Base-by-base conservation (phyloP, 2,888 invertebrate species). In the Teleiodes luculella region DNA sequence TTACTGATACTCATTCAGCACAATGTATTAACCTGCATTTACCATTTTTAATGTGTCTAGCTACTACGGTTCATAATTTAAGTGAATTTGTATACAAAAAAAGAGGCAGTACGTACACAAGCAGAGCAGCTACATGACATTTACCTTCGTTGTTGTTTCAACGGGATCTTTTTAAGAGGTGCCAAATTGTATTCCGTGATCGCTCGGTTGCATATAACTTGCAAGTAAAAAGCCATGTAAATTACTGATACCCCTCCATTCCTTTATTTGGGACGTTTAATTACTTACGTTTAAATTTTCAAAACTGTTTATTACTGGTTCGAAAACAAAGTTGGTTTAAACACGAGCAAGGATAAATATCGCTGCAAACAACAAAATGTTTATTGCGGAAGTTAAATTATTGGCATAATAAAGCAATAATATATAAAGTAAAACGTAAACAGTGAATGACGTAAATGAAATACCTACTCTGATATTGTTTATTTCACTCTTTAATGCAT, bases 171-270 rank as follows among this genome's bases (percentile, higher is more conserved):
- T 68, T 68, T 68, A 67, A 70, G 68, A 82, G 82, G 83, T 86
- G 86, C 78, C 87, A 87, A 88, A 73, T 74, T 66, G 66, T 65
- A 68, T 71, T 80, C 78, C 87, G 85, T 87, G 86, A 82, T 77
- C 74, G 72, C 72, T n/a, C n/a, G n/a, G n/a, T n/a, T 74, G 74
- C 78, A 80, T 79, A 74, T 68, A 67, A 24, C 24, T 24, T 24
- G 24, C 63, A 65, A 70, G 76, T 78, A 80, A 80, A 76, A 78
- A 73, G 68, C 70, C 59, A 72, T 76, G 80, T 76, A 66, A 80
- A 83, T 80, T 78, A 71, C 66, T 72, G 75, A 79, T 79, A 80
- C 78, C 76, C 78, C 76, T 79, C 74, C 74, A 68, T 54, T 54
- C 36, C 16, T 52, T 35, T 48, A 48, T 48, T 20, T 43, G 43